Evolutionary conservation across 2,888 invertebrate species (phyloP).

Genomic region (Tupiocoris notatus): DNA sequence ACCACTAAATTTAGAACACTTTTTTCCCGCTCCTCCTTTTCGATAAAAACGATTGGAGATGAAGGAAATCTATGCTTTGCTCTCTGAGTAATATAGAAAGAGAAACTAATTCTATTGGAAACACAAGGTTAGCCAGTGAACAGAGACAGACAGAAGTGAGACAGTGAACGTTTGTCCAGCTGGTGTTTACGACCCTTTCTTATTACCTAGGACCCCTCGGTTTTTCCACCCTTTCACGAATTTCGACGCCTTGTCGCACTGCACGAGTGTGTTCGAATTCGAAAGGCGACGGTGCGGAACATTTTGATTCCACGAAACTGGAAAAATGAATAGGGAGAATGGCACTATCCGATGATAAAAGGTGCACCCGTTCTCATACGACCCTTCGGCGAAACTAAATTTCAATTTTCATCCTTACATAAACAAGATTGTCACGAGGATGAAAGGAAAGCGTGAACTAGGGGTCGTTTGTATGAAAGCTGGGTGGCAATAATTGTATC

Average conservation of each 20-base stretch:
- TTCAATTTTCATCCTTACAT: not conserved
- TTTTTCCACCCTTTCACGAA: conserved; percentile 20
- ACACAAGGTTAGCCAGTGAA: not conserved
- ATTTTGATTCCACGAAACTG: conserved; percentile 10
- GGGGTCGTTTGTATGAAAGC: too few species aligned
- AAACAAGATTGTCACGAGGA: not conserved
- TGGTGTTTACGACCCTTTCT: conserved; percentile 16
- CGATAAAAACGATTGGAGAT: too few species aligned
- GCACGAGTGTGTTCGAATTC: not conserved
- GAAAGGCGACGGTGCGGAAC: not conserved
- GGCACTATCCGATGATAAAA: not conserved
- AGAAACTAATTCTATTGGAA: too few species aligned
- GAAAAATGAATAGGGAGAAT: too few species aligned
- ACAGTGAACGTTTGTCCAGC: conserved; percentile 3
- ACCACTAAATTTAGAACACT: too few species aligned
- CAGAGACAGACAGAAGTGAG: not conserved
- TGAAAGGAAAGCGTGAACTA: not conserved
- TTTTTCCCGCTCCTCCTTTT: too few species aligned
- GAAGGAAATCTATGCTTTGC: too few species aligned
- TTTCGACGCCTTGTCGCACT: conserved; percentile 5
- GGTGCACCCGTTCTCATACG: not conserved
- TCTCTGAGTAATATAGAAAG: too few species aligned
- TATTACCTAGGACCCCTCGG: not conserved
- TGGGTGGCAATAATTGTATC: too few species aligned
- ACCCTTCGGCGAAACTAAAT: not conserved